These are phyloP conservation scores for Malurus splendens DNA, from an alignment of 2,797 vertebrate species.

Conservation along the genomic window DNA sequence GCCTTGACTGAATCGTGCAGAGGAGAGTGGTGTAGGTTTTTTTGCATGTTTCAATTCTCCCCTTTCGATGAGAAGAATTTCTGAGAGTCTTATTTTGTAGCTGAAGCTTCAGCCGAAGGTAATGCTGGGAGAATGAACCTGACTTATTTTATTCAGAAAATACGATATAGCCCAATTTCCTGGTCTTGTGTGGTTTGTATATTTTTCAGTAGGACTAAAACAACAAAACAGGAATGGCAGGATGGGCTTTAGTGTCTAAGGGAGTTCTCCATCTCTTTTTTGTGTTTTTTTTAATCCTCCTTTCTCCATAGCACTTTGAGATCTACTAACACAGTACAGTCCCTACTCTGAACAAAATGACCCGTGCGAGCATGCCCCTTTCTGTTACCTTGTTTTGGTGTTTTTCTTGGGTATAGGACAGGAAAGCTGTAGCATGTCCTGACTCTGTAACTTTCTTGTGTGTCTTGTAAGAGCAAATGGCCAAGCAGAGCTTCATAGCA, in stretches of 20 bases:
- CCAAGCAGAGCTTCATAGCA: background rate
- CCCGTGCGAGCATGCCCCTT: background rate
- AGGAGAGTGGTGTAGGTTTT: background rate
- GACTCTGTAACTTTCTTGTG: background rate
- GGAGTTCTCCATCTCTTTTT: background rate
- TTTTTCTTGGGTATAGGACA: background rate
- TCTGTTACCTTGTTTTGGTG: background rate
- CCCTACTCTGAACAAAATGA: background rate
- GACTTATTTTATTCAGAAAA: background rate
- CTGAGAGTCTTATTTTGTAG: background rate
- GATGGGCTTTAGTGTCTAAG: background rate
- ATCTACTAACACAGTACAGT: background rate
- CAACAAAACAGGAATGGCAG: background rate
- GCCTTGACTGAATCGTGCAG: background rate
- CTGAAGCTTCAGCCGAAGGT: fast-evolving
- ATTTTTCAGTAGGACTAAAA: background rate
- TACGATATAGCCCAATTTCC: background rate
- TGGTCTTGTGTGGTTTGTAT: background rate
- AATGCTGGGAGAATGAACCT: background rate
- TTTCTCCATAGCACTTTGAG: background rate
- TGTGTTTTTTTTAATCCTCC: background rate
- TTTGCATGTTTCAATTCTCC: background rate
- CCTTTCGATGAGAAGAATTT: background rate
- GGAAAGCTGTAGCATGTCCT: background rate
- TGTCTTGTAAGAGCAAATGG: background rate